Evolutionary conservation across 2,888 invertebrate species (phyloP), one percentile per base, ranked within the genome.

Genomic region (Neelides folsomi): DNA sequence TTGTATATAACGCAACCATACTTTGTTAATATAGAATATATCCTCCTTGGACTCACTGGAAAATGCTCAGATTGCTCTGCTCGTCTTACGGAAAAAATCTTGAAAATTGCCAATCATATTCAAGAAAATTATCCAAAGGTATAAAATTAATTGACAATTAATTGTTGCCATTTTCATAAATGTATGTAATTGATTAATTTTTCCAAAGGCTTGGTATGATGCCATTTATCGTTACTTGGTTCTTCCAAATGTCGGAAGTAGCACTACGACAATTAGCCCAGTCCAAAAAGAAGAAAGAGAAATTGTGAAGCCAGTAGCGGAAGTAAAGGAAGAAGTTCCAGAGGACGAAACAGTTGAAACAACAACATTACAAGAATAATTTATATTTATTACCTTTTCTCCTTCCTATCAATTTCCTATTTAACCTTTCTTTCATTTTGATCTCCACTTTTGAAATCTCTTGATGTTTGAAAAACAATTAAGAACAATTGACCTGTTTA

Each of bases 81-180:
- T 13, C 39, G 47, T 18, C 40, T 51, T 13, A 51, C 19, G 13
- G 35, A 35, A n/a, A 12, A 46, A 3, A 36, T 51, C 5, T 46
- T 47, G 36, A 51, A 51, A 36, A 47, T 51, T 4, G 51, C 46
- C 2, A 18, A 36, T 12, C 41, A 51, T 27, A 51, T 51, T 5
- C 51, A 51, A 15, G 51, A 51, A 20, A 46, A 51, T 34, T 51
- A 51, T 40, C 51, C 51, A 20, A 46, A 51, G 51, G 51, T 51
- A 19, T 42, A 13, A 8, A 40, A 40, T 40, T 13, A n/a, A 13
- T 40, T 10, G 6, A n/a, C 13, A 13, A 13, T 10, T 15, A n/a
- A 13, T 40, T 40, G 15, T 40, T 7, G 13, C 15, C 13, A 10
- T 13, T 40, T 10, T n/a, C 15, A n/a, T 40, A n/a, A n/a, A n/a